Evolutionary conservation across 1,140 invertebrate genomes (phyloP), one percentile per base, ranked within the genome.

Genomic region (Melanaphis sacchari): DNA sequence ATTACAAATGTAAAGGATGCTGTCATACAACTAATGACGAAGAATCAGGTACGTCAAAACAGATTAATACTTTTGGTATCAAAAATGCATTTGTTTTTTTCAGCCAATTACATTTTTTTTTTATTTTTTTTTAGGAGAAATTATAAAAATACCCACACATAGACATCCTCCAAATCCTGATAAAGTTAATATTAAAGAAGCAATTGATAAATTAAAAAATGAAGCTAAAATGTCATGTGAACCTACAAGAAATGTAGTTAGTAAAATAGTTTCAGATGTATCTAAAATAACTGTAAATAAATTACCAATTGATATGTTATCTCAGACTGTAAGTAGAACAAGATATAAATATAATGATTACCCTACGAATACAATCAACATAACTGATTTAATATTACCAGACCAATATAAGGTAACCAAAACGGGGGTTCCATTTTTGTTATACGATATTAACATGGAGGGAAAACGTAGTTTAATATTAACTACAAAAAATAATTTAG

Each of bases 401-500:
- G 49, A 43, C 36, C 46, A 90, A 54, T 90, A 90, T 54, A 90
- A 24, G 54, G 89, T 49, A 90, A 59, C 89, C 21, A 54, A 49
- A 24, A 54, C 46, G 22, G 89, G 49, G 49, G 52, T 38, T 52
- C 31, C 49, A 52, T 90, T 90, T 90, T 90, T 90, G 38, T 52
- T 90, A 49, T 38, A 52, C 41, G 89, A 90, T 36, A 90, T 49
- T 52, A 54, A 54, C 49, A 31, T n/a, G 6, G 89, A 46, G 31
- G 46, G 40, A 52, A 90, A 90, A 90, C 40, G 89, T 38, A 54
- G 31, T 43, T 54, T 90, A 38, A 52, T 90, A 26, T 90, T 90
- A 54, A 46, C 21, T 52, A 90, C 89, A 38, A 31, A 90, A 46
- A 54, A 90, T 21, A 90, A 90, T 54, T 90, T 90, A 90, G 52